A percentile compares a stretch with the other conserved stretches of the same genome.
Evolutionary conservation across 1,140 invertebrate genomes (phyloP).

Genomic region (Drosophila ironensis): DNA sequence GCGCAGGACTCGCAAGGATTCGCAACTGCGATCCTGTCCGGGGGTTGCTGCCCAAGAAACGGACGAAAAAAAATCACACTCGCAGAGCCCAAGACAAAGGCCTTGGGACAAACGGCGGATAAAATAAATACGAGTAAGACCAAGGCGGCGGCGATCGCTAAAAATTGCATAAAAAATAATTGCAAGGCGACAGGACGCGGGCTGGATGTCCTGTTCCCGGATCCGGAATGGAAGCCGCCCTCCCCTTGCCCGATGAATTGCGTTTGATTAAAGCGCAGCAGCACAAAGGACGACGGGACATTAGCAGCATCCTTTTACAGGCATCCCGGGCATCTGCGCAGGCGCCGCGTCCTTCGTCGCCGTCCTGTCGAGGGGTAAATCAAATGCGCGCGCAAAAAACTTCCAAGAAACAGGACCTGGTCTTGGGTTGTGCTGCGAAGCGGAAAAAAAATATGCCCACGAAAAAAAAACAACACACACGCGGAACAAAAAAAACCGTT

Average conservation of each 20-base stretch:
- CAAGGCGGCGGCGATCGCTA: constrained; percentile 64
- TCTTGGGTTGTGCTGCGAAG: constrained; percentile 5
- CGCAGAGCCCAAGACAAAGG: constrained; percentile 3
- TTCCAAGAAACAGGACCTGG: neutral
- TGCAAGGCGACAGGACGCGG: constrained; percentile 59
- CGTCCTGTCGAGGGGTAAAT: constrained; percentile 32
- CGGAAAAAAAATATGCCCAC: constrained; percentile 4
- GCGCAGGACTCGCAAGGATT: constrained; percentile 15
- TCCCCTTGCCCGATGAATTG: constrained; percentile 29
- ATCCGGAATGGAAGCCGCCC: too few species aligned
- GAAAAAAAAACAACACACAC: constrained; percentile 31
- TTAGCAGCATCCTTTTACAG: constrained; percentile 79
- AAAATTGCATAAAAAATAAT: constrained; percentile 80
- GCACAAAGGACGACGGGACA: constrained; percentile 59
- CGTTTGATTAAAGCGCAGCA: constrained; percentile 63
- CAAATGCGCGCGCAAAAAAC: constrained; percentile 72
- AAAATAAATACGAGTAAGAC: too few species aligned
- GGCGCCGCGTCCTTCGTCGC: constrained; percentile 45
- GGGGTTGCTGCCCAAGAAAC: constrained; percentile 25
- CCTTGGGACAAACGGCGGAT: too few species aligned
- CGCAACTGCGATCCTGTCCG: constrained; percentile 25
- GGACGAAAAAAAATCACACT: constrained; percentile 25
- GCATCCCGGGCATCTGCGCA: constrained; percentile 58
- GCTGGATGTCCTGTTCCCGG: constrained; percentile 4
- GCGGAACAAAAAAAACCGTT: constrained; percentile 18